Percentiles rank a stretch among this genome's conserved stretches.
phyloP scores from a whole-genome alignment of 2,797 vertebrate genomes.

The Smutsia gigantea region DNA sequence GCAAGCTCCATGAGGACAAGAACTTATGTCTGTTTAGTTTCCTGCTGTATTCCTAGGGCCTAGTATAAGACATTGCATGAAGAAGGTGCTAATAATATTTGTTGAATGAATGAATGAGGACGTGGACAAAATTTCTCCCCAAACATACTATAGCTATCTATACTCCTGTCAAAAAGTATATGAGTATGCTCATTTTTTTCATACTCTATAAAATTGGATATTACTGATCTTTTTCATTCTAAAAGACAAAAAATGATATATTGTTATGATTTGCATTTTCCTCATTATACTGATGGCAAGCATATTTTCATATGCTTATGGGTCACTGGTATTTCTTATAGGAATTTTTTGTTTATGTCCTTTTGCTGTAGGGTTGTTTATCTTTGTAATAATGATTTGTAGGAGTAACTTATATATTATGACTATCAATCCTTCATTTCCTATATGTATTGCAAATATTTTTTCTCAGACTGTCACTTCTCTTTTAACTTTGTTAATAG shows the following conservation, averaged over 20 bases:
- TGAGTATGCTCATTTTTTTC: not conserved
- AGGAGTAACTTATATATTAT: conserved; percentile 32
- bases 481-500: conserved; percentile 59
- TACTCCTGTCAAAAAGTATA: not conserved
- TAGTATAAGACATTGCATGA: not conserved
- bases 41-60: not conserved
- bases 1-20: not conserved
- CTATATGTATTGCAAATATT: conserved; percentile 38
- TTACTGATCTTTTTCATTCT: conserved; percentile 21
- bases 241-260: not conserved
- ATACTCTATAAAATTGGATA: not conserved
- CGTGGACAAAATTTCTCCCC: not conserved
- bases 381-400: conserved; percentile 53
- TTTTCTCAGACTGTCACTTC: conserved; percentile 34
- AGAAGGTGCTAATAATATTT: not conserved
- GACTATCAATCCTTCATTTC: conserved; percentile 24
- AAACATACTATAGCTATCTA: not conserved
- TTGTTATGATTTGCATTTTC: conserved; percentile 48
- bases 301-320: conserved; percentile 18
- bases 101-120: not conserved
- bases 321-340: conserved; percentile 29
- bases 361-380: conserved; percentile 20
- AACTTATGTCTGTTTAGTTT: not conserved
- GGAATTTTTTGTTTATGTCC: conserved; percentile 35
- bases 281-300: not conserved